phyloP scores from a whole-genome alignment of 2,113 vertebrate species.

The Origma solitaria region DNA sequence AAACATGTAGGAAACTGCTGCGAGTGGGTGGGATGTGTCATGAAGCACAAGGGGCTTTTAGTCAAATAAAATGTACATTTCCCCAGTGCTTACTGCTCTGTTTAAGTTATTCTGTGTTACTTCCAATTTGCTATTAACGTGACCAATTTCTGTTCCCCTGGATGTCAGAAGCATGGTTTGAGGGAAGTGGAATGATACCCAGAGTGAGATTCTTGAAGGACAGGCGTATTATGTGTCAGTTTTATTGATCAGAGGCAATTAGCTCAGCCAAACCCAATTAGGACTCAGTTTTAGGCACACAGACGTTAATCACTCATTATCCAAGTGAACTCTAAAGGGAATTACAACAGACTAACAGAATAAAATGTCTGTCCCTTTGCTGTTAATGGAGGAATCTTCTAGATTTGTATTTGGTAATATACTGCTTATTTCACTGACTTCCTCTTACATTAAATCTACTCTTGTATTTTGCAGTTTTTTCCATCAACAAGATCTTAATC shows the following conservation, averaged over 20 bases:
- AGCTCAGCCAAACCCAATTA: slow-evolving; percentile 41
- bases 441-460: neutral
- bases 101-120: neutral
- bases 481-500: neutral
- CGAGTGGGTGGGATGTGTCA: neutral
- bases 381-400: slow-evolving; percentile 5
- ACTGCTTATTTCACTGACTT: neutral
- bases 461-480: neutral
- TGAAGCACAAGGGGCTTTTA: neutral
- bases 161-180: neutral
- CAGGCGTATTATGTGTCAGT: neutral
- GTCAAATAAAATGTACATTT: neutral
- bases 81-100: neutral
- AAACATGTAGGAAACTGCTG: neutral
- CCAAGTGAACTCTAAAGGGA: slow-evolving; percentile 16
- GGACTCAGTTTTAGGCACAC: slow-evolving; percentile 18
- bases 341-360: neutral
- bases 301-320: slow-evolving; percentile 43
- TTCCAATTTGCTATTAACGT: neutral
- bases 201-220: slow-evolving; percentile 9
- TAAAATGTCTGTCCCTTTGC: slow-evolving; percentile 10
- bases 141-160: neutral
- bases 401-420: neutral
- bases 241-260: slow-evolving; percentile 54
- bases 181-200: neutral